Percentiles rank a stretch among this genome's conserved stretches.
These are phyloP conservation scores for Saimiri boliviensis DNA, from an alignment of 2,113 vertebrate genomes.

Conservation along the genomic window DNA sequence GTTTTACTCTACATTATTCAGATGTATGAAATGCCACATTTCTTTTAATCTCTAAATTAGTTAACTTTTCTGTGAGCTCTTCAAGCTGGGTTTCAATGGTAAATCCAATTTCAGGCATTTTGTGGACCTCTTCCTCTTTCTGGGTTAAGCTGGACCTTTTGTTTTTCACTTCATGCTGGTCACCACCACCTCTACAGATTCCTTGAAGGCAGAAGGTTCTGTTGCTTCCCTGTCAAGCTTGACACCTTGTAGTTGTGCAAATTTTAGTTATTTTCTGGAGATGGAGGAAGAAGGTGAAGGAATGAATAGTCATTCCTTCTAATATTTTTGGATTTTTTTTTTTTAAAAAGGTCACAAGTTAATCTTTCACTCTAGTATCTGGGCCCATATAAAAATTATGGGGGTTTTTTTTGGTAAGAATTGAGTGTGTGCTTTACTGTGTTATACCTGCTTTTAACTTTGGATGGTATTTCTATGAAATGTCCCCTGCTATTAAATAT, in stretches of 20 bases:
- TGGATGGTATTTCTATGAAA: background rate
- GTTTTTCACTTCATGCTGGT: background rate
- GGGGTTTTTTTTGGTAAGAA: background rate
- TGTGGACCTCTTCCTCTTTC: background rate
- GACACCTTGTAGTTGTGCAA: background rate
- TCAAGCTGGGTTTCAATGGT: background rate
- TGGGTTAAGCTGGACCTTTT: background rate
- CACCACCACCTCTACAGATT: background rate
- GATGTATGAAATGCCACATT: background rate
- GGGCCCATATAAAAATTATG: background rate
- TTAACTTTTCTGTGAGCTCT: background rate
- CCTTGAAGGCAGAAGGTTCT: background rate
- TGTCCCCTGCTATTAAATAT: background rate
- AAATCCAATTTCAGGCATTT: background rate
- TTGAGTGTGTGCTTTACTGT: background rate
- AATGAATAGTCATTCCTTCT: background rate
- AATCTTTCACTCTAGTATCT: background rate
- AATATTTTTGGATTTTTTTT: background rate
- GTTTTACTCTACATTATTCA: background rate
- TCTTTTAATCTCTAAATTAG: background rate
- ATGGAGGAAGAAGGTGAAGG: background rate
- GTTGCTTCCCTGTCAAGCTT: background rate
- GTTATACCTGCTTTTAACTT: background rate
- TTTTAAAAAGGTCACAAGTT: background rate
- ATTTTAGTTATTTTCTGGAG: background rate